Conservation (phyloP, 1,140 invertebrate genomes). For the Cylas formicarius region DNA sequence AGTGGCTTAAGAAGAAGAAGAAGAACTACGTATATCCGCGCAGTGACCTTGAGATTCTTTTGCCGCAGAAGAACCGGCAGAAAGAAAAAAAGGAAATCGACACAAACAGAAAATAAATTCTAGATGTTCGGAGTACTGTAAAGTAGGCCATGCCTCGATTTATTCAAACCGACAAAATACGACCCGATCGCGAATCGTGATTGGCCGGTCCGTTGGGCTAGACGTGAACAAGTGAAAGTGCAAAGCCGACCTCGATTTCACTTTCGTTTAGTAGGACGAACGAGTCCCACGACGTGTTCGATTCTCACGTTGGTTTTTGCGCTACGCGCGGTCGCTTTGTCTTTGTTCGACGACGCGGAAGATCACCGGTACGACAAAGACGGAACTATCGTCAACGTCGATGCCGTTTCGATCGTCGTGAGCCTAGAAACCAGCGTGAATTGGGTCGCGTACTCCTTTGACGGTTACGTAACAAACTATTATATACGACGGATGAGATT, state of each 20-base stretch:
- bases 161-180: conserved; percentile 40
- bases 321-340: conserved; percentile 19
- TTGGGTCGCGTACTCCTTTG: conserved; percentile 42
- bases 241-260: conserved; percentile 44
- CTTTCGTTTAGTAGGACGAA: conserved; percentile 44
- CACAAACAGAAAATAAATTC: conserved; percentile 31
- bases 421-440: conserved; percentile 40
- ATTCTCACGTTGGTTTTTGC: conserved; percentile 30
- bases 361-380: too few species aligned
- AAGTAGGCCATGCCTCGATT: conserved; percentile 42
- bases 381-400: too few species aligned
- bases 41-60: too few species aligned
- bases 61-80: too few species aligned
- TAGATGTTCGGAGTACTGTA: conserved; percentile 31
- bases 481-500: conserved; percentile 32
- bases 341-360: too few species aligned
- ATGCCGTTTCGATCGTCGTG: conserved; percentile 17
- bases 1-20: too few species aligned
- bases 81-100: conserved; percentile 19
- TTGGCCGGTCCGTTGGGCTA: conserved; percentile 38
- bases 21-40: too few species aligned
- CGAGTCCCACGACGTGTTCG: conserved; percentile 40
- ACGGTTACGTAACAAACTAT: conserved; percentile 36
- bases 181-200: conserved; percentile 24
- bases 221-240: conserved; percentile 44